A percentile compares a stretch with the other conserved stretches of the same genome.
phyloP scores from a whole-genome alignment of 2,888 invertebrate species.

The Campopleginae sp. region DNA sequence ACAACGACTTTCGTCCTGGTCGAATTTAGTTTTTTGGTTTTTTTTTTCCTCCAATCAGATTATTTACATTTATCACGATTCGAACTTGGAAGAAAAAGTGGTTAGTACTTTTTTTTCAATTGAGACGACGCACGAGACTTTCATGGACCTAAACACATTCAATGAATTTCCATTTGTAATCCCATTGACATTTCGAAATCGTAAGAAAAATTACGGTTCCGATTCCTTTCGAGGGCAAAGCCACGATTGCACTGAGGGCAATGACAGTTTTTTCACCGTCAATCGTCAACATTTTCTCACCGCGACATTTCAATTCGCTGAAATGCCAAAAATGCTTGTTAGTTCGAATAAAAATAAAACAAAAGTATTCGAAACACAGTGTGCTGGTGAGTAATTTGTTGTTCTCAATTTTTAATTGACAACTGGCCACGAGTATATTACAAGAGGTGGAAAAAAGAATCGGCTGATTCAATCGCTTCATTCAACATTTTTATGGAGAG shows the following conservation, averaged over 20 bases:
- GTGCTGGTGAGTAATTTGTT: background rate
- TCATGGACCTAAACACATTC: slow-evolving; percentile 78
- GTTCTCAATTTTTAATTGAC: background rate
- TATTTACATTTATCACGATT: background rate
- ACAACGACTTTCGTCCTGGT: background rate
- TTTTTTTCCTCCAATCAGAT: background rate
- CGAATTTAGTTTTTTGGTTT: background rate
- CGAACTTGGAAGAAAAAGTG: background rate
- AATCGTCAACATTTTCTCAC: slow-evolving; percentile 69
- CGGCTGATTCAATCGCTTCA: background rate
- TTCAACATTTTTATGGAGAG: background rate
- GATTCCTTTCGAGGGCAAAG: slow-evolving; percentile 77
- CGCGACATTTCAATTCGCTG: slow-evolving; percentile 67
- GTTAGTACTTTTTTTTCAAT: slow-evolving; percentile 63
- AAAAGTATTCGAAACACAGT: background rate
- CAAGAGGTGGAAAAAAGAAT: background rate
- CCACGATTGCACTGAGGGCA: slow-evolving; percentile 78
- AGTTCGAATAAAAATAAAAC: background rate
- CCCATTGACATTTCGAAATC: slow-evolving; percentile 80
- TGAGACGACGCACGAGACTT: slow-evolving; percentile 71
- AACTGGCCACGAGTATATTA: background rate
- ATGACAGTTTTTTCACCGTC: slow-evolving; percentile 72
- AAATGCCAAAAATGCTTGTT: slow-evolving; percentile 65
- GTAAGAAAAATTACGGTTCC: slow-evolving; percentile 78
- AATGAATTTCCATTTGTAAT: slow-evolving; percentile 80